Conservation (phyloP, 1,140 invertebrate genomes). For the Zophobas morio region DNA sequence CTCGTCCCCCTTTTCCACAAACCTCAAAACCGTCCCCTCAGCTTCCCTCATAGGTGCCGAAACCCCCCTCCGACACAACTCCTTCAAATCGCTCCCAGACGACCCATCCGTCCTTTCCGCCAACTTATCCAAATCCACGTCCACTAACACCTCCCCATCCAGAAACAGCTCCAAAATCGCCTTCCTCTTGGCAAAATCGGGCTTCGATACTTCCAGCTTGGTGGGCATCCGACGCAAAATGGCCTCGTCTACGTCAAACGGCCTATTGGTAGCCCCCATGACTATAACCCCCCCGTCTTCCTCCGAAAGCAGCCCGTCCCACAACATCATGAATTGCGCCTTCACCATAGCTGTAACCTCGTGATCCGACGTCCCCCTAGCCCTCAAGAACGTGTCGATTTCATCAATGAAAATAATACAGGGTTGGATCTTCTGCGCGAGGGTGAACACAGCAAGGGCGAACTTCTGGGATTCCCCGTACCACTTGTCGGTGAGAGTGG, state of each 20-base stretch:
- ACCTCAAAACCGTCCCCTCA: too few species aligned
- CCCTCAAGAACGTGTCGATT: neutral
- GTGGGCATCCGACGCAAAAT: neutral
- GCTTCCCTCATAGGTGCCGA: too few species aligned
- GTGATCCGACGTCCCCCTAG: neutral
- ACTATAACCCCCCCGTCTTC: neutral
- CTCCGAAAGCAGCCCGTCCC: neutral
- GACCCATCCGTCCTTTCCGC: too few species aligned
- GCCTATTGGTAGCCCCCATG: neutral
- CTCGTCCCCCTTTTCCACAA: too few species aligned
- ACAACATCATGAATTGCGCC: slow-evolving; percentile 7
- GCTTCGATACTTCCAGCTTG: neutral
- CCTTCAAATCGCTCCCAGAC: too few species aligned
- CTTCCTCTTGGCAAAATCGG: too few species aligned
- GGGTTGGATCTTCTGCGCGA: neutral
- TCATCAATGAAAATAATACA: slow-evolving; percentile 1
- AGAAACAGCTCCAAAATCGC: too few species aligned
- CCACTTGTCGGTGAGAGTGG: slow-evolving; percentile 1
- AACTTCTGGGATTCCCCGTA: neutral
- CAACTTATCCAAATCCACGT: too few species aligned
- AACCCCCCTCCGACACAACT: too few species aligned
- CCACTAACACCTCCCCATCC: too few species aligned
- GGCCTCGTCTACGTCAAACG: slow-evolving; percentile 1
- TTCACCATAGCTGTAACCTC: neutral
- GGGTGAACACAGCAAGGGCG: neutral